Evolutionary conservation across 1,140 invertebrate genomes (phyloP), one percentile per base, ranked within the genome.

Genomic region (Drosophila grimshawi): DNA sequence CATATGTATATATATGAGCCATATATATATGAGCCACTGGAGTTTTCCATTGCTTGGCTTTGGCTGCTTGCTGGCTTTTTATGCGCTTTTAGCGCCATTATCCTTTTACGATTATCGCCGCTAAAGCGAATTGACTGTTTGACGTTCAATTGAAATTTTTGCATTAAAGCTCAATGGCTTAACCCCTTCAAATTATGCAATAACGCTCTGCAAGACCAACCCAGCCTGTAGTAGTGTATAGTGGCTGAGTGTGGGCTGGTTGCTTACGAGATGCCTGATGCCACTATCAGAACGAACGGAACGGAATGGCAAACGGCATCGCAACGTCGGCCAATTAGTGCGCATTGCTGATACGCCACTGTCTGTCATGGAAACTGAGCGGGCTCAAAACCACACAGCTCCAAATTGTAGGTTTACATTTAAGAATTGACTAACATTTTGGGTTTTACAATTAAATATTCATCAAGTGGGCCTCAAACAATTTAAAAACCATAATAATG

Each of bases 141-240:
- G 85, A 89, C 85, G 86, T 89, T 89, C 85, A 89, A 89, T 89
- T 89, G 85, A 89, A 89, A 89, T 89, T 89, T 19, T 89, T 89
- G 85, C 85, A 89, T 89, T 89, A 89, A 89, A 89, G 85, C 85
- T 89, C 86, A 89, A 89, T 90, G 85, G 85, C 85, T 89, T 89
- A 89, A 89, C 85, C 81, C 85, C 80, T 89, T 89, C 67, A 89
- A 89, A 89, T 89, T 89, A 89, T 89, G 85, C 85, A 89, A 89
- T 89, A 89, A 73, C 69, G 27, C 35, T 35, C 43, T 37, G 5
- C 6, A 48, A 66, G 45, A 52, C 39, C 41, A 56, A 51, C 53
- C 60, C 57, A 68, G 33, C 41, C 30, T 46, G 63, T 1, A 30
- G 10, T 39, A n/a, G 35, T 3, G 8, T 3, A 29, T 30, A 8